Conservation (phyloP, 1,140 invertebrate species). For the Trachymyrmex cornetzi region DNA sequence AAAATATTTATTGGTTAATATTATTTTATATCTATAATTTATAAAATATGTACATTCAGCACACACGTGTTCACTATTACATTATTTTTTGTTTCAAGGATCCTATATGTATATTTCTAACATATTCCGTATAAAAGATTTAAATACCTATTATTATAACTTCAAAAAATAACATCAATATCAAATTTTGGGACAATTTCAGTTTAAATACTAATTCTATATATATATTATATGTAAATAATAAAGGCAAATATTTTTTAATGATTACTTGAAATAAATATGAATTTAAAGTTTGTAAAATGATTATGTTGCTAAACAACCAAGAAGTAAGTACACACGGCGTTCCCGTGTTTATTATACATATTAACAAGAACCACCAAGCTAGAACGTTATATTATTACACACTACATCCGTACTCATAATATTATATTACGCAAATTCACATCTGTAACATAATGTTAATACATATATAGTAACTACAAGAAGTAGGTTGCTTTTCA, state of each 20-base stretch:
- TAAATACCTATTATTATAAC: not conserved
- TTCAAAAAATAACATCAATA: not conserved
- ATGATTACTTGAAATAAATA: not conserved
- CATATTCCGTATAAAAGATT: not conserved
- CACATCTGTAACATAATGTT: not conserved
- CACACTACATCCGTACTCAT: not conserved
- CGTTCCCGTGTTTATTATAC: not conserved
- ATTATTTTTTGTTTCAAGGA: not conserved
- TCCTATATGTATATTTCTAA: not conserved
- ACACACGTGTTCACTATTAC: not conserved
- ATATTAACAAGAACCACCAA: not conserved
- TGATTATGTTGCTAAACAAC: not conserved
- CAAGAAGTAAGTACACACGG: not conserved
- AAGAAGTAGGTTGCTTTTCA: not conserved
- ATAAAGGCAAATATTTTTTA: not conserved
- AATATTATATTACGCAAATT: conserved; percentile 2
- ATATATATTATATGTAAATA: not conserved
- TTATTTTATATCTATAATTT: not conserved
- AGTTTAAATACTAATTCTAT: not conserved
- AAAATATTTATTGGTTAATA: not conserved
- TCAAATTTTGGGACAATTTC: not conserved
- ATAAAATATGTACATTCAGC: not conserved
- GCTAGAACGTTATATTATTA: not conserved
- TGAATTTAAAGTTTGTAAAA: not conserved
- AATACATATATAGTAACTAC: not conserved